Conservation (phyloP, 2,888 invertebrate species). For the Thelaira solivaga region DNA sequence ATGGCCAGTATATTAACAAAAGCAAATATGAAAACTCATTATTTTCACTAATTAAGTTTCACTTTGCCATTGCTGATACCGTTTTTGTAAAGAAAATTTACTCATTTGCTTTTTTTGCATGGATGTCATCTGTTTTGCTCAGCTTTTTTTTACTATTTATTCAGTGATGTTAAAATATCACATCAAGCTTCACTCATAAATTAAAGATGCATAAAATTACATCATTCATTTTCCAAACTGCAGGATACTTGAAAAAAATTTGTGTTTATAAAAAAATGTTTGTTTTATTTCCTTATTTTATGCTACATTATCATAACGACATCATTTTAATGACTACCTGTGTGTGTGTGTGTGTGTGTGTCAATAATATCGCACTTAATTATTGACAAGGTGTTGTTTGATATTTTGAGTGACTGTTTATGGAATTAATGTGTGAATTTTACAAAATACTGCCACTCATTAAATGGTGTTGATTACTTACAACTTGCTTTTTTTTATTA, state of each 20-base stretch:
- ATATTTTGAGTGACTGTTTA: slow-evolving; percentile 9
- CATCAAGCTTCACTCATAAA: too few species aligned
- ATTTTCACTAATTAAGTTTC: too few species aligned
- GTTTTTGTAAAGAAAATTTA: too few species aligned
- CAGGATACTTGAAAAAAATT: neutral
- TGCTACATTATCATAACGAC: neutral
- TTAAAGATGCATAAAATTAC: too few species aligned
- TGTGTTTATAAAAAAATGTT: neutral
- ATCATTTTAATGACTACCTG: neutral
- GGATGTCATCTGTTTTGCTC: too few species aligned
- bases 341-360: too few species aligned
- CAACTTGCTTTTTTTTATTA: neutral
- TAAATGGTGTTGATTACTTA: slow-evolving; percentile 2
- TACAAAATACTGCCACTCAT: neutral
- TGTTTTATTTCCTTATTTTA: slow-evolving; percentile 16
- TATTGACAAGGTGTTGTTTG: neutral
- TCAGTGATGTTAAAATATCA: too few species aligned
- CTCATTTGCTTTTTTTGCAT: too few species aligned
- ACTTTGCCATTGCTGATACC: too few species aligned
- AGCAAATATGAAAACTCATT: too few species aligned
- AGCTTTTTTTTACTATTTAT: too few species aligned
- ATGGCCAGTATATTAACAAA: too few species aligned
- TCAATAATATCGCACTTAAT: neutral
- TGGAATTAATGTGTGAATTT: slow-evolving; percentile 16
- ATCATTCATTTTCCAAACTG: neutral